A percentile compares a stretch with the other conserved stretches of the same genome.
phyloP scores from a whole-genome alignment of 2,113 vertebrate species.

The Malurus elegans region DNA sequence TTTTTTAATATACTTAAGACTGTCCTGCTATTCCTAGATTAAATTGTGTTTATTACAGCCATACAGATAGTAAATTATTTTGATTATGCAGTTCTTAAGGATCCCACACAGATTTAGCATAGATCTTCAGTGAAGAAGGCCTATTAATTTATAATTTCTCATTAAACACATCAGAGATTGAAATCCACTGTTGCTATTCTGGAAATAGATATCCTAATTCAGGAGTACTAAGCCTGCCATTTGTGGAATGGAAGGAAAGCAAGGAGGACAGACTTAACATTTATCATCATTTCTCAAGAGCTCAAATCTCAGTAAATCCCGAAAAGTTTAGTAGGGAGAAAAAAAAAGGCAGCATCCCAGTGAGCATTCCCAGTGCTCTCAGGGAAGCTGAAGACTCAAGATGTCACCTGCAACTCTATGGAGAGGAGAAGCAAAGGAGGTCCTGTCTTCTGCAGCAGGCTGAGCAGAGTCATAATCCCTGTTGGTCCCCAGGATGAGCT shows the following conservation, averaged over 20 bases:
- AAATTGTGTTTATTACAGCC: constrained; percentile 60
- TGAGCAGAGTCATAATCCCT: neutral
- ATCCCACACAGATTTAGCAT: constrained; percentile 37
- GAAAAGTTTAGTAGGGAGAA: neutral
- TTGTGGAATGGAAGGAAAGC: neutral
- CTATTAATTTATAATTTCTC: constrained; percentile 69
- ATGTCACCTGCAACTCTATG: neutral
- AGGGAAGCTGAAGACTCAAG: neutral
- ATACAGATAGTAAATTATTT: constrained; percentile 46
- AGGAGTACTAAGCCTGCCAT: neutral
- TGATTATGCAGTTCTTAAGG: constrained; percentile 37
- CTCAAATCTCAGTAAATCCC: neutral
- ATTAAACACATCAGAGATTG: constrained; percentile 62
- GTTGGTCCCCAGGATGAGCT: neutral
- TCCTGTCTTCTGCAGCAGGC: neutral
- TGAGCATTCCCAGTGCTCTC: neutral
- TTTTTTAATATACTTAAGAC: constrained; percentile 47
- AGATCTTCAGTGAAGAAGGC: constrained; percentile 33
- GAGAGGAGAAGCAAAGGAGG: neutral
- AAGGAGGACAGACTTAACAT: neutral
- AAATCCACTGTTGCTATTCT: constrained; percentile 36
- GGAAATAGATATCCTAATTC: constrained; percentile 55
- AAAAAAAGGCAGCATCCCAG: neutral
- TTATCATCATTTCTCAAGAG: neutral
- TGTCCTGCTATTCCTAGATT: constrained; percentile 53